Evolutionary conservation across 2,888 invertebrate genomes (phyloP).

Genomic region (Eristalis tenax): DNA sequence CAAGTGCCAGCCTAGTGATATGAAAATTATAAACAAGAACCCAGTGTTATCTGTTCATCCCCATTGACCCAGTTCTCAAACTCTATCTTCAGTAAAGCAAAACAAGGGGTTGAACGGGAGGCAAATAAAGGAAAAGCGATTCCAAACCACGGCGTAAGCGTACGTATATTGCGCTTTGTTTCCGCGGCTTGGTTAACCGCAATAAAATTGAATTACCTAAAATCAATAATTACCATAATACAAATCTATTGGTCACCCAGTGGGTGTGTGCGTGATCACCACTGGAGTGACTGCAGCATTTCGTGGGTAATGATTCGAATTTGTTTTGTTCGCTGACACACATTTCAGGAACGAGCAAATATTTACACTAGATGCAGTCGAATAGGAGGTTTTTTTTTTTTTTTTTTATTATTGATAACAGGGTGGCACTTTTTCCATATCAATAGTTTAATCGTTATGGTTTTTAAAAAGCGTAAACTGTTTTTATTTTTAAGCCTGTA

Average conservation of each 20-base stretch:
- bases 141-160: background rate
- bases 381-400: background rate
- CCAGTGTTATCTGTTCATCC: constrained; percentile 32
- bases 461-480: too few species aligned
- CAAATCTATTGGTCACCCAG: constrained; percentile 44
- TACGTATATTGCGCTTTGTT: constrained; percentile 32
- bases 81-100: constrained; percentile 40
- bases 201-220: constrained; percentile 61
- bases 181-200: constrained; percentile 24
- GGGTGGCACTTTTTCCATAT: background rate
- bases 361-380: background rate
- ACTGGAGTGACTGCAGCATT: background rate
- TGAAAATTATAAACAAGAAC: background rate
- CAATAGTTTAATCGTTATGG: background rate
- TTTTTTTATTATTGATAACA: background rate
- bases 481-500: too few species aligned
- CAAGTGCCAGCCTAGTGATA: background rate
- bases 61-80: constrained; percentile 59
- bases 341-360: background rate
- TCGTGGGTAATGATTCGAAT: background rate
- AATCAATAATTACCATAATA: constrained; percentile 56
- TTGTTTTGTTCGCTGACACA: background rate
- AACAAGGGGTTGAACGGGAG: background rate
- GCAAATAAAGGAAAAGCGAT: background rate
- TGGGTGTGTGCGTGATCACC: constrained; percentile 33